Percentiles rank a stretch among this genome's conserved stretches.
phyloP scores from a whole-genome alignment of 30 jellyfish, hydroid and myxozoan species.

The Morbakka virulenta region DNA sequence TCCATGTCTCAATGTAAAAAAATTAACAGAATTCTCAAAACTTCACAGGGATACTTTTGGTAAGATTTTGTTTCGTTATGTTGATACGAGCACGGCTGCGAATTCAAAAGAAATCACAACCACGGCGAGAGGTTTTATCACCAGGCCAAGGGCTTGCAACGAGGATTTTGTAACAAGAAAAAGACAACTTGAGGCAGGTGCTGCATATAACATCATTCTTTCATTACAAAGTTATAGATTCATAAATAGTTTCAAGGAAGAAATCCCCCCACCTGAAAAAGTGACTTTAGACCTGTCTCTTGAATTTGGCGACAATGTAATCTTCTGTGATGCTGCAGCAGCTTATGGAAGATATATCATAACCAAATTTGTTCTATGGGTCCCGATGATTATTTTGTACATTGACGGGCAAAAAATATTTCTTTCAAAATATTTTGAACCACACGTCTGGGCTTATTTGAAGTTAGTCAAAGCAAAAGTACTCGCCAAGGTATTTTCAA shows the following conservation, averaged over 20 bases:
- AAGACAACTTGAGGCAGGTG: slow-evolving; percentile 18
- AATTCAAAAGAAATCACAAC: neutral
- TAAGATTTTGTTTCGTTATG: slow-evolving; percentile 9
- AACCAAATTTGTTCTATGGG: slow-evolving; percentile 34
- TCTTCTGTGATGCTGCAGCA: slow-evolving; percentile 16
- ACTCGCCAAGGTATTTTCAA: too few species aligned
- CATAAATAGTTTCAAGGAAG: slow-evolving; percentile 2
- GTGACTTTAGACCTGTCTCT: slow-evolving; percentile 8
- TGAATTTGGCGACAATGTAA: slow-evolving; percentile 15
- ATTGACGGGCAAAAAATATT: too few species aligned
- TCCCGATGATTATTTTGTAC: slow-evolving; percentile 16
- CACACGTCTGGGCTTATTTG: too few species aligned
- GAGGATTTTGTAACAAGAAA: slow-evolving; percentile 32
- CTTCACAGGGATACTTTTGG: slow-evolving; percentile 13
- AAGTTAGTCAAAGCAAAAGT: too few species aligned
- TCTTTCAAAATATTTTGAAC: too few species aligned
- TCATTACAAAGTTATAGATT: slow-evolving; percentile 13
- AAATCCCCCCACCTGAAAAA: slow-evolving; percentile 20
- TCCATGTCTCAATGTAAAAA: slow-evolving; percentile 14
- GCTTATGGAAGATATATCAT: slow-evolving; percentile 4
- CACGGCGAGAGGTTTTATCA: neutral
- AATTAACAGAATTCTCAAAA: slow-evolving; percentile 17
- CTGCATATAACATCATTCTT: neutral
- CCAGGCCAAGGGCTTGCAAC: neutral
- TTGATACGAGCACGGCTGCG: slow-evolving; percentile 5